These are phyloP conservation scores for Drosophila prosaltans DNA, from an alignment of 1,140 invertebrate species.

Conservation along the genomic window DNA sequence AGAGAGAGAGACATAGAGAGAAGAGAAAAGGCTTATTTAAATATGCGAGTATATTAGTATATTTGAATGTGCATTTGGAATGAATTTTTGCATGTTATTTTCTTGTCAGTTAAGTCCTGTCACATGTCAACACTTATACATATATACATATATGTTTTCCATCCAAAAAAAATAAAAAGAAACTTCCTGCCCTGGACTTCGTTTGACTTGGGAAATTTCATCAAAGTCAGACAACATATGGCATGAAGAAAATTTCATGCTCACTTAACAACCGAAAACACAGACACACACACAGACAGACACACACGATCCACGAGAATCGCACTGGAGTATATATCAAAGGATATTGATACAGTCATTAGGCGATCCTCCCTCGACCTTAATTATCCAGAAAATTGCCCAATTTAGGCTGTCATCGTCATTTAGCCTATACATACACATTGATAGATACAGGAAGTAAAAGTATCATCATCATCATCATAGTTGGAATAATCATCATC, in stretches of 20 bases:
- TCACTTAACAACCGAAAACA: slow-evolving; percentile 7
- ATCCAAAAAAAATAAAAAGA: background rate
- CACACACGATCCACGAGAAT: background rate
- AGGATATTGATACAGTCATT: slow-evolving; percentile 60
- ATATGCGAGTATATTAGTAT: slow-evolving; percentile 27
- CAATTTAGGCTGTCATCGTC: slow-evolving; percentile 61
- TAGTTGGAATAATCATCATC: slow-evolving; percentile 16
- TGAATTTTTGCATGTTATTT: slow-evolving; percentile 5
- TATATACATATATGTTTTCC: slow-evolving; percentile 20
- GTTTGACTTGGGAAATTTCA: slow-evolving; percentile 21
- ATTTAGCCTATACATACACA: slow-evolving; percentile 21
- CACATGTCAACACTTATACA: slow-evolving; percentile 49
- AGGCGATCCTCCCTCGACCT: slow-evolving; percentile 35
- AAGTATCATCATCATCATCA: background rate
- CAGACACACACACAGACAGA: background rate
- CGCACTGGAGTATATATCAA: slow-evolving; percentile 31
- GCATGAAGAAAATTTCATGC: slow-evolving; percentile 25
- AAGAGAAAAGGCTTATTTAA: slow-evolving; percentile 63
- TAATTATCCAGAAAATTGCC: slow-evolving; percentile 41
- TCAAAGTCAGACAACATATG: slow-evolving; percentile 32
- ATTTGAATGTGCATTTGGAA: no score
- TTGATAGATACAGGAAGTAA: slow-evolving; percentile 24
- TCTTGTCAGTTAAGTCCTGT: slow-evolving; percentile 49
- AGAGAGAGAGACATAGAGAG: slow-evolving; percentile 32
- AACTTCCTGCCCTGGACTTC: slow-evolving; percentile 49